Evolutionary conservation across 2,888 invertebrate species (phyloP).

Genomic region (Xanthia icteritia): DNA sequence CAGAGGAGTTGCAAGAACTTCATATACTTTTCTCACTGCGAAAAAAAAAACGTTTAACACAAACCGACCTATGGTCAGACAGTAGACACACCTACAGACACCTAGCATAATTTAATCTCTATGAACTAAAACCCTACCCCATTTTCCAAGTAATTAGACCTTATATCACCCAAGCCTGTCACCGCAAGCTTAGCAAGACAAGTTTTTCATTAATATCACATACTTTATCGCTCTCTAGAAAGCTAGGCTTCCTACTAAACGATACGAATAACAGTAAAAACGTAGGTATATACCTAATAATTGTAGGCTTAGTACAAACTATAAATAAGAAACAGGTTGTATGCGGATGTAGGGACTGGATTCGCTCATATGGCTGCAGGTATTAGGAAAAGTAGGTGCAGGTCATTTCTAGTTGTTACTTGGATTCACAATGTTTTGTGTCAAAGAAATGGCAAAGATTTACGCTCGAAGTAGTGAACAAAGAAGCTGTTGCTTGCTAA

Average conservation of each 20-base stretch:
- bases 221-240: slow-evolving; percentile 50
- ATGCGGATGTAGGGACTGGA: slow-evolving; percentile 40
- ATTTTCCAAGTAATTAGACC: slow-evolving; percentile 5
- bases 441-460: neutral
- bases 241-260: slow-evolving; percentile 35
- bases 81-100: neutral
- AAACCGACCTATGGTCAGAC: neutral
- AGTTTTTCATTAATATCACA: slow-evolving; percentile 24
- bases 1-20: neutral
- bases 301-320: slow-evolving; percentile 21
- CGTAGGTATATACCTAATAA: slow-evolving; percentile 25
- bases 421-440: neutral
- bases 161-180: slow-evolving; percentile 1
- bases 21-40: neutral
- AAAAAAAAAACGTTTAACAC: neutral
- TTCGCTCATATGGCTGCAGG: neutral
- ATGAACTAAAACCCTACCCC: neutral
- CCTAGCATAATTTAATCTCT: neutral
- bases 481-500: neutral
- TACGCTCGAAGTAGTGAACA: neutral
- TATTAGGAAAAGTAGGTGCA: slow-evolving; percentile 16
- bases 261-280: slow-evolving; percentile 34
- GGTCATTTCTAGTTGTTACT: neutral
- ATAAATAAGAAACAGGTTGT: slow-evolving; percentile 52
- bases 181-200: slow-evolving; percentile 1